Conservation (phyloP, 2,888 invertebrate species). For the Catonia carolina region DNA sequence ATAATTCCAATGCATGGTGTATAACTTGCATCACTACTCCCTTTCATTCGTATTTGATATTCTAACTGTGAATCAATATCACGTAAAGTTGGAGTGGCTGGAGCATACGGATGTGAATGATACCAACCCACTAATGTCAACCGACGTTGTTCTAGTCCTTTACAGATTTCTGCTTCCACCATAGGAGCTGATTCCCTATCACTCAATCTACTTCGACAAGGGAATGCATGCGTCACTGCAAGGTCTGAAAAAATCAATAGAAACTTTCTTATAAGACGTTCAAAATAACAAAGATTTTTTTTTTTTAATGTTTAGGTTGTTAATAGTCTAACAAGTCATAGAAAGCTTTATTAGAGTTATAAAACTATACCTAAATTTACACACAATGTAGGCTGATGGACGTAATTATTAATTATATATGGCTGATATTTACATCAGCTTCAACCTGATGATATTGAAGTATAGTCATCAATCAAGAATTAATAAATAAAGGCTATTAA, state of each 20-base stretch:
- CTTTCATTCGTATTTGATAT: slow-evolving; percentile 92
- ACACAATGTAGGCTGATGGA: no score
- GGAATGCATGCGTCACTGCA: slow-evolving; percentile 81
- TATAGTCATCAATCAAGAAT: no score
- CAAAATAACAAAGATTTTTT: no score
- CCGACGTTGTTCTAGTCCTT: slow-evolving; percentile 73
- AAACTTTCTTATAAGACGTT: no score
- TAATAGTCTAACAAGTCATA: no score
- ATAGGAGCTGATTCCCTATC: slow-evolving; percentile 69
- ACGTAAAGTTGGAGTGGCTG: slow-evolving; percentile 76
- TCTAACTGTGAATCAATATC: slow-evolving; percentile 92
- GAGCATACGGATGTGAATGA: slow-evolving; percentile 85
- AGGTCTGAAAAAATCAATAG: slow-evolving; percentile 62
- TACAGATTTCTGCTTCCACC: slow-evolving; percentile 75
- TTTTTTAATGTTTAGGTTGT: no score
- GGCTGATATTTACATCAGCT: no score
- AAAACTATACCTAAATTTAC: no score
- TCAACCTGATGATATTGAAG: no score
- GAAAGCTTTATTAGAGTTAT: no score
- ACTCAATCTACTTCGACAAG: slow-evolving; percentile 73
- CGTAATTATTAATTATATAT: no score
- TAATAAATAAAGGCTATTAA: no score
- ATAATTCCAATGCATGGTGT: slow-evolving; percentile 89
- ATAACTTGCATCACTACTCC: slow-evolving; percentile 83
- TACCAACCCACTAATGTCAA: slow-evolving; percentile 89